phyloP scores from a whole-genome alignment of 1,140 invertebrate species.

The Medauroidea extradentata region DNA sequence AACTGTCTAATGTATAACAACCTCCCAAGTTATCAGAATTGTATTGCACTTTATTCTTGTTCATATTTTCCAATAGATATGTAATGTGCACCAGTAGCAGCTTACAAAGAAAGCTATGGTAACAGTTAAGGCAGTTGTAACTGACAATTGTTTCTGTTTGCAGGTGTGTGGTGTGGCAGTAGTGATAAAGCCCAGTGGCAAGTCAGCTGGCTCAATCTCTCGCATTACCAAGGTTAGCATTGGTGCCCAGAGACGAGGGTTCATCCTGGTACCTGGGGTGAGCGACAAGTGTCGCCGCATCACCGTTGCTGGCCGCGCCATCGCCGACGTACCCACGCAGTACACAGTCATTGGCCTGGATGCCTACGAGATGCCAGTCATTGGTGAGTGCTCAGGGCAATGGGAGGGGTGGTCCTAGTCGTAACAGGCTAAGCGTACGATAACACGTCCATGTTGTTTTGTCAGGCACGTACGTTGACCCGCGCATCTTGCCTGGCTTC shows the following conservation, averaged over 20 bases:
- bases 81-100: no score
- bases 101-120: no score
- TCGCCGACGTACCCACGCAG: conserved; percentile 60
- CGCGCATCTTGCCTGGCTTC: conserved; percentile 68
- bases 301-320: conserved; percentile 53
- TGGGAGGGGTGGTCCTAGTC: no score
- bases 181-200: conserved; percentile 45
- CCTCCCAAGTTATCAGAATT: no score
- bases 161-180: conserved; percentile 52
- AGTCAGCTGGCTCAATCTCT: conserved; percentile 44
- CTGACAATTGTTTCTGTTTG: no score
- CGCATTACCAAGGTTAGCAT: conserved; percentile 55
- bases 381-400: conserved; percentile 48
- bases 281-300: conserved; percentile 54
- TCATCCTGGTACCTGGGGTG: conserved; percentile 57
- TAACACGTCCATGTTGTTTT: conserved; percentile 9
- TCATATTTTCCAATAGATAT: no score
- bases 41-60: no score
- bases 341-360: conserved; percentile 64
- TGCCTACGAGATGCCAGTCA: conserved; percentile 66
- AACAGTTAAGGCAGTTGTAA: no score
- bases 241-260: conserved; percentile 51
- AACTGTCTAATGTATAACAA: no score
- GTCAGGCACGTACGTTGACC: conserved; percentile 69
- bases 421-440: no score